These are phyloP conservation scores for Sigmodon hispidus DNA, from an alignment of 2,113 vertebrate genomes.

Conservation along the genomic window DNA sequence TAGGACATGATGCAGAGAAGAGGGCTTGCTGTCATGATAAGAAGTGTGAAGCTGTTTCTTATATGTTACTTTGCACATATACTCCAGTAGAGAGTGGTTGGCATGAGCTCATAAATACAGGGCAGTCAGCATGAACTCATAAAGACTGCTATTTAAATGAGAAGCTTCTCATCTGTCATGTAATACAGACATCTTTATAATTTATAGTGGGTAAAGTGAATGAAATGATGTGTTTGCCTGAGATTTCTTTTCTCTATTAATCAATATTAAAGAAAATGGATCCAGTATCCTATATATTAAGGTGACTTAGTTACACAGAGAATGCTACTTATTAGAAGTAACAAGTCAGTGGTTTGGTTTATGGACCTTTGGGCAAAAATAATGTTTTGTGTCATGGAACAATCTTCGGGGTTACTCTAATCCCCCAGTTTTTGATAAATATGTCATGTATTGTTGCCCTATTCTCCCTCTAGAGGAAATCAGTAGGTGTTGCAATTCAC, in stretches of 20 bases:
- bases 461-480: slow-evolving; percentile 78
- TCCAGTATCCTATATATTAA: not conserved
- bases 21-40: not conserved
- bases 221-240: not conserved
- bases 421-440: slow-evolving; percentile 34
- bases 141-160: not conserved
- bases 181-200: not conserved
- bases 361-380: not conserved
- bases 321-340: not conserved
- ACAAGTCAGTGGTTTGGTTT: not conserved
- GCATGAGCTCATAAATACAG: slow-evolving; percentile 36
- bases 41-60: not conserved
- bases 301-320: not conserved
- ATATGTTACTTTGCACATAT: not conserved
- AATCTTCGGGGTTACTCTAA: slow-evolving; percentile 41
- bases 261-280: slow-evolving; percentile 3
- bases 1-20: not conserved
- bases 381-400: not conserved
- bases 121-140: not conserved
- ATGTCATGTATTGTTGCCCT: slow-evolving; percentile 49
- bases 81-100: not conserved
- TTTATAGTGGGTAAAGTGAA: not conserved
- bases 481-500: slow-evolving; percentile 56
- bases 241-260: not conserved
- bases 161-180: not conserved